Evolutionary conservation across 1,140 invertebrate genomes (phyloP), one percentile per base, ranked within the genome.

Genomic region (Sinonovacula constricta): DNA sequence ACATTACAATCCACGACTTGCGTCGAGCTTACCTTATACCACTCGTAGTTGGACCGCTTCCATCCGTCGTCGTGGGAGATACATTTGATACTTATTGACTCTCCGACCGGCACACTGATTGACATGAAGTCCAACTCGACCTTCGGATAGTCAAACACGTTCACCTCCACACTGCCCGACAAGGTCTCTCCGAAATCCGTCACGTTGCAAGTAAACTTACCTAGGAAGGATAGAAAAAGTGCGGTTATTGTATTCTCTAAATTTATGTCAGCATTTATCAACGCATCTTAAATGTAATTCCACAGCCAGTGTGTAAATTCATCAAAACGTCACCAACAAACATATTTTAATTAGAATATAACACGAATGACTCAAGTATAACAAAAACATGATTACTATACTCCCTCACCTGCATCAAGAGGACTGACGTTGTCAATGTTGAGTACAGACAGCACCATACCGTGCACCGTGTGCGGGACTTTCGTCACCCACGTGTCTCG

Each of bases 381-480:
- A n/a, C n/a, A n/a, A n/a, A n/a, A n/a, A n/a, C n/a, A n/a, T n/a
- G n/a, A n/a, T n/a, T n/a, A n/a, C n/a, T n/a, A n/a, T n/a, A n/a
- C n/a, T n/a, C n/a, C n/a, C 39, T 45, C 39, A 45, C 84, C 84
- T 81, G 80, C 72, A 28, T 85, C 84, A 34, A 80, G 79, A 3
- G 70, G 67, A 14, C 70, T 82, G 15, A 82, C 84, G n/a, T 75
- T 80, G 49, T 85, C 84, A 18, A 85, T 77, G 67, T 84, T 83
- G 22, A 84, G 76, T 15, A 82, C 72, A 56, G 74, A 79, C 39
- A 82, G 72, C 7, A 45, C 39, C 51, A 79, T 82, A 15, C 77
- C 76, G 45, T 82, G 68, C 7, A 74, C 57, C 15, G 79, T 78
- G 10, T 76, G 49, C 3, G 68, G 70, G 2, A 84, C 34, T 18